Evolutionary conservation across 1,140 invertebrate genomes (phyloP), one percentile per base, ranked within the genome.

Genomic region (Anastatus disparis): DNA sequence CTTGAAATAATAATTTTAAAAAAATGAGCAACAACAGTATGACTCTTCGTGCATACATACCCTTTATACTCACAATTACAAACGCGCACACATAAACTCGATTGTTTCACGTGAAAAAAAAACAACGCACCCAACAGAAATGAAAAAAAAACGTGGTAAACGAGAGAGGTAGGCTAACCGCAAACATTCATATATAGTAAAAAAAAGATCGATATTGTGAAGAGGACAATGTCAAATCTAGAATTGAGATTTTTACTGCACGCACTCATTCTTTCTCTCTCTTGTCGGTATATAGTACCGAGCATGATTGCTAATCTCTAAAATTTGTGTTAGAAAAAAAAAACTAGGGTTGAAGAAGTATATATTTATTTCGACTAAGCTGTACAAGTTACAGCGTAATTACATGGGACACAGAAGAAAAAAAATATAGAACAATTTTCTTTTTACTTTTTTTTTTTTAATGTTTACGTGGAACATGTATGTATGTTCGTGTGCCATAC

Each of bases 191-290:
- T n/a, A n/a, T n/a, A n/a, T n/a, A n/a, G n/a, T n/a, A n/a, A n/a
- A n/a, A n/a, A n/a, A n/a, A n/a, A 59, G 40, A 79, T 79, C 76
- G 72, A 79, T 78, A 70, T 65, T 58, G 72, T 73, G 67, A 66
- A 75, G 73, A 55, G 70, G 55, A 74, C 75, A 75, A 77, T 79
- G 73, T 72, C 69, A 79, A 79, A 76, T 77, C 71, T 71, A 72
- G 4, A 35, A 74, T 66, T 74, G 72, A 59, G 53, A 52, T 72
- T 75, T 52, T 72, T 58, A 31, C 58, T 42, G 59, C 64, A 70
- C 67, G 56, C 58, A 63, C 69, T 66, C 62, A 62, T 64, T 65
- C 64, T 68, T 71, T 56, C 56, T 46, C 66, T 29, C 44, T 63
- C 20, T 40, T 44, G 66, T n/a, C n/a, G n/a, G n/a, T n/a, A n/a